A percentile compares a stretch with the other conserved stretches of the same genome.
These are phyloP conservation scores for Tachina fera DNA, from an alignment of 2,888 invertebrate genomes.

Conservation along the genomic window DNA sequence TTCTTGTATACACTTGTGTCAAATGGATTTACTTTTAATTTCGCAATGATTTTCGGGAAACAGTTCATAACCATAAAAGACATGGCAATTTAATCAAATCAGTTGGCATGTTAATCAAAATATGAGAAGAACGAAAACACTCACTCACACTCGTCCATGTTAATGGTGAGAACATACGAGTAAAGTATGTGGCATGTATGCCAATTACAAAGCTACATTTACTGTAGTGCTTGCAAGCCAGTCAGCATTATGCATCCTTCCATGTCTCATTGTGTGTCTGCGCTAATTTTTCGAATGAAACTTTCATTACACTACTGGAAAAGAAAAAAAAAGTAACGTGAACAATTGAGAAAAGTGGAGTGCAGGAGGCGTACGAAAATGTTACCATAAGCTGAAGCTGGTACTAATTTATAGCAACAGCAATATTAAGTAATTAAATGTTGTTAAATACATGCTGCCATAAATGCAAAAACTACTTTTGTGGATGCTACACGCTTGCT, in stretches of 20 bases:
- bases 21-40: slow-evolving; percentile 57
- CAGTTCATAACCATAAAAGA: slow-evolving; percentile 49
- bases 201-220: background rate
- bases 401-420: slow-evolving; percentile 63
- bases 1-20: slow-evolving; percentile 33
- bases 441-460: slow-evolving; percentile 67
- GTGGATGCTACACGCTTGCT: slow-evolving; percentile 27
- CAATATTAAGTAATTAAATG: slow-evolving; percentile 72
- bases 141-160: slow-evolving; percentile 5
- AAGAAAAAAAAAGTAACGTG: background rate
- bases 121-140: slow-evolving; percentile 18
- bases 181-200: background rate
- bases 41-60: slow-evolving; percentile 10
- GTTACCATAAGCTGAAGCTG: slow-evolving; percentile 69
- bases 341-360: slow-evolving; percentile 1
- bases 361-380: slow-evolving; percentile 23
- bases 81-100: slow-evolving; percentile 43
- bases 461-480: slow-evolving; percentile 64
- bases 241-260: slow-evolving; percentile 8
- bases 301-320: slow-evolving; percentile 35
- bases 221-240: background rate
- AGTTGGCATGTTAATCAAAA: slow-evolving; percentile 26
- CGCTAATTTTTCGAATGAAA: slow-evolving; percentile 4
- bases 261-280: background rate
- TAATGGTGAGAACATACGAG: slow-evolving; percentile 51